Conservation (phyloP, 2,888 invertebrate species). For the Heliconius sara region DNA sequence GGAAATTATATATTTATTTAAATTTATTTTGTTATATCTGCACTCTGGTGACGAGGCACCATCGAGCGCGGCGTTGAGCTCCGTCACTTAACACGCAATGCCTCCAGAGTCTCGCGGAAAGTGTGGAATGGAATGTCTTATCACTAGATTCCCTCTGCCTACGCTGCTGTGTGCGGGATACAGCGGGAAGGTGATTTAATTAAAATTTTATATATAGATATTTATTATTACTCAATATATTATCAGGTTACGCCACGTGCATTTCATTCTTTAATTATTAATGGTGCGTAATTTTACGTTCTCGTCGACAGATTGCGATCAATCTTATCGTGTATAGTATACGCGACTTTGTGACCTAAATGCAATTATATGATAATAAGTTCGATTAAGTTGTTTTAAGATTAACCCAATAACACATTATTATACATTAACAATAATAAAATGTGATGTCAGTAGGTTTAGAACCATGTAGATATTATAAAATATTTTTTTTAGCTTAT, state of each 20-base stretch:
- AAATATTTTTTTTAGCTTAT: neutral
- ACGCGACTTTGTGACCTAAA: conserved; percentile 21
- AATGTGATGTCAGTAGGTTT: neutral
- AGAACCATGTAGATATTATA: neutral
- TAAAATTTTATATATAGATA: neutral
- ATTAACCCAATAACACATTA: neutral
- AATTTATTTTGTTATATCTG: too few relatives aligned
- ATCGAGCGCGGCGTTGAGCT: too few relatives aligned
- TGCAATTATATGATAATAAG: neutral
- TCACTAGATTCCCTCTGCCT: too few relatives aligned
- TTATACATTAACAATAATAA: neutral
- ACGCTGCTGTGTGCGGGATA: too few relatives aligned
- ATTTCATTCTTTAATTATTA: conserved; percentile 23
- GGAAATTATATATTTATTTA: too few relatives aligned
- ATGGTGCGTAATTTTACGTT: conserved; percentile 25
- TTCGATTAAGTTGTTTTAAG: neutral
- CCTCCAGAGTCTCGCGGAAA: too few relatives aligned
- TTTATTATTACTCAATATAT: conserved; percentile 27
- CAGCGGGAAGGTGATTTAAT: too few relatives aligned
- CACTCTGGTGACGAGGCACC: too few relatives aligned
- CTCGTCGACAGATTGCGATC: conserved; percentile 30
- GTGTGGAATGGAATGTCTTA: too few relatives aligned
- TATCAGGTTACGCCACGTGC: conserved; percentile 27
- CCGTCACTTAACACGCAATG: too few relatives aligned
- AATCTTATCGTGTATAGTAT: conserved; percentile 2